These are phyloP conservation scores for Drosophila paranaensis DNA, from an alignment of 2,888 invertebrate species.

Conservation along the genomic window DNA sequence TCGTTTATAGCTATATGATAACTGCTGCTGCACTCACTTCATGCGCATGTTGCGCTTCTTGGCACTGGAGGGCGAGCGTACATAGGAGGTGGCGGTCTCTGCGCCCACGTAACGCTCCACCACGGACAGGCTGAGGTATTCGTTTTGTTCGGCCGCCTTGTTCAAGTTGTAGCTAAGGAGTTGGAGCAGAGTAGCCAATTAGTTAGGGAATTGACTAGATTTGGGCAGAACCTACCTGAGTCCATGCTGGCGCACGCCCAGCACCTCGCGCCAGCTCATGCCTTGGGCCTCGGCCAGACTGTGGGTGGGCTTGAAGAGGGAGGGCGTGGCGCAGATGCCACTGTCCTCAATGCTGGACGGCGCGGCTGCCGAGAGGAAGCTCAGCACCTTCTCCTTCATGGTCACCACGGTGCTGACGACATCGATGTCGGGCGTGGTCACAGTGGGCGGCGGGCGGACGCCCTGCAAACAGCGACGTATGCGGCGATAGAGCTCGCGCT, in stretches of 20 bases:
- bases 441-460: slow-evolving; percentile 90
- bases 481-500: slow-evolving; percentile 80
- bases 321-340: slow-evolving; percentile 45
- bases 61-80: slow-evolving; percentile 87
- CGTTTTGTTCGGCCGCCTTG: slow-evolving; percentile 89
- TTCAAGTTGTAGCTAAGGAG: slow-evolving; percentile 89
- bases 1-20: too few species aligned
- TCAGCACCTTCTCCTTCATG: slow-evolving; percentile 86
- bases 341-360: slow-evolving; percentile 46
- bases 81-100: slow-evolving; percentile 88
- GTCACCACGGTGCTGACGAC: slow-evolving; percentile 88
- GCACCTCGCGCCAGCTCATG: slow-evolving; percentile 87
- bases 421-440: slow-evolving; percentile 89
- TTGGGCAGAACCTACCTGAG: slow-evolving; percentile 87
- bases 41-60: slow-evolving; percentile 87
- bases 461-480: slow-evolving; percentile 88
- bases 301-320: slow-evolving; percentile 81
- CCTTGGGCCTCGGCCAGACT: slow-evolving; percentile 73
- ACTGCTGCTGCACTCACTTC: slow-evolving; percentile 84
- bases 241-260: slow-evolving; percentile 89
- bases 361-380: slow-evolving; percentile 54
- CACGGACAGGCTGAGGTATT: slow-evolving; percentile 88
- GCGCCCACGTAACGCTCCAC: slow-evolving; percentile 90
- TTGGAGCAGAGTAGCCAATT: slow-evolving; percentile 14
- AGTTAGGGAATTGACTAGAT: background rate